Evolutionary conservation across 2,113 vertebrate species (phyloP), one percentile per base, ranked within the genome.

Genomic region (Pollachius pollachius): DNA sequence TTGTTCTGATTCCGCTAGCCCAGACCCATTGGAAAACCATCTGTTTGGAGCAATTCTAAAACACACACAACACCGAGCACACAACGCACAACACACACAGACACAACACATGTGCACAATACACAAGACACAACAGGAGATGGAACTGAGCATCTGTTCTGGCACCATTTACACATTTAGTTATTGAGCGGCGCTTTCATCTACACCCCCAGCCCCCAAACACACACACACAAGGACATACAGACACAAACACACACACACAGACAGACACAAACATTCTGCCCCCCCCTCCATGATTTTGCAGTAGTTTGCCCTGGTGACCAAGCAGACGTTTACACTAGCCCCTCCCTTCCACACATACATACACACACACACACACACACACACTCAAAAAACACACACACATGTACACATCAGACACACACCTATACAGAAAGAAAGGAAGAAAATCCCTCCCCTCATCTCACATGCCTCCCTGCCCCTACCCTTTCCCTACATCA

Each of bases 141-240:
- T 81, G 79, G 82, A 67, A 60, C 62, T 57, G 72, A 86, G 82
- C 87, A 89, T 90, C 87, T 90, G 89, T 83, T 90, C 85, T 82
- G 86, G 81, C 68, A 60, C 68, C 25, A 4, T 66, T 30, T 77
- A 63, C 77, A 70, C 82, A 80, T 81, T 86, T 67, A 74, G 68
- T 77, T 73, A 83, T 70, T 74, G 64, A 73, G 67, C 76, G 85
- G 83, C 71, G 68, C 83, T 84, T 85, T 82, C 84, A 85, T 25
- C 67, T 72, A 59, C 71, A 21, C 52, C 15, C 67, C 70, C 34
- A 75, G 81, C 52, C 9, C 23, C 25, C 54, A 25, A 2, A 62
- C 19, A 21, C 60, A 15, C 60, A 62, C 60, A 62, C 15, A 21
- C 23, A 25, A 60, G n/a, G n/a, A n/a, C n/a, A n/a, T n/a, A n/a